Conservation (phyloP, 1,140 invertebrate genomes). For the Drosophila busckii region DNA sequence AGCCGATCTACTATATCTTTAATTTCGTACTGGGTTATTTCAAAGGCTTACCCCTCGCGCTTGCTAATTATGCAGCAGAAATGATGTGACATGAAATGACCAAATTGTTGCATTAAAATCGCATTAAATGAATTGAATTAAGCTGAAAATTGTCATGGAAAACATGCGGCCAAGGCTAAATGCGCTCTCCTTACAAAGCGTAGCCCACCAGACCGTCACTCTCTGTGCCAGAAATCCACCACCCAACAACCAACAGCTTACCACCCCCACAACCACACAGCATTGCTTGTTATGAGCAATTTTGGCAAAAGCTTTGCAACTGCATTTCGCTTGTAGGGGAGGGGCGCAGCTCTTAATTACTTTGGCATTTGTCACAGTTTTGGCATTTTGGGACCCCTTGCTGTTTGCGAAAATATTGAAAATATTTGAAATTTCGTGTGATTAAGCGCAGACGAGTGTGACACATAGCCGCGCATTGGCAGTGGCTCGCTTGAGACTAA, state of each 20-base stretch:
- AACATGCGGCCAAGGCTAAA: conserved; percentile 27
- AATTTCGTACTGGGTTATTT: too few relatives aligned
- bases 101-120: conserved; percentile 37
- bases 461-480: not conserved
- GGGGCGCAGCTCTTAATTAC: conserved; percentile 48
- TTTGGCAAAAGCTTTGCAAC: conserved; percentile 26
- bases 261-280: too few relatives aligned
- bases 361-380: conserved; percentile 43
- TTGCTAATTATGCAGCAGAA: too few relatives aligned
- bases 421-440: conserved; percentile 1
- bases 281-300: not conserved
- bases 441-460: conserved; percentile 1
- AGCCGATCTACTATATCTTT: too few relatives aligned
- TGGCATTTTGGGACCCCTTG: not conserved
- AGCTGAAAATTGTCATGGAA: conserved; percentile 32
- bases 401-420: not conserved
- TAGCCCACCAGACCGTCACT: too few relatives aligned
- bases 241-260: too few relatives aligned
- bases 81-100: too few relatives aligned
- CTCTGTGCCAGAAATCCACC: too few relatives aligned
- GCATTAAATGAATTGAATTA: conserved; percentile 49
- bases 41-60: too few relatives aligned
- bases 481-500: conserved; percentile 51
- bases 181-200: too few relatives aligned
- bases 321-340: conserved; percentile 18